Evolutionary conservation across 2,888 invertebrate genomes (phyloP), one percentile per base, ranked within the genome.

Genomic region (Amblyjoppa proteus): DNA sequence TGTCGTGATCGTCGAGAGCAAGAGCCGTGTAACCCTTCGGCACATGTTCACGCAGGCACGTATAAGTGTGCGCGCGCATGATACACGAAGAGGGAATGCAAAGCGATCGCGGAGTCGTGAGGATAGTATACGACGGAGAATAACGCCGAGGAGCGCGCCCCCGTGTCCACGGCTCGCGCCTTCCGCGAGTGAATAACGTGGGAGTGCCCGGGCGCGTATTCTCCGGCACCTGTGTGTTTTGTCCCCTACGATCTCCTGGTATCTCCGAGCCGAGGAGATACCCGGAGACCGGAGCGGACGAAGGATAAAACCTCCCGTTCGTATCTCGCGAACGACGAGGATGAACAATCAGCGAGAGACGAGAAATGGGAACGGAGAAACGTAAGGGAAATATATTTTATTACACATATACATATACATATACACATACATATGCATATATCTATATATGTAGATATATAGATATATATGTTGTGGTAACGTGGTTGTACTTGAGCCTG

Each of bases 181-280:
- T 56, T 75, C 68, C 53, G 53, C 86, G 83, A 84, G 81, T 85
- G 85, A 87, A 87, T 86, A 87, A 86, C 86, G 84, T 83, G 86
- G 86, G 86, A 86, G 86, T 86, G 86, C 86, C 79, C 81, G 64
- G 51, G 69, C 61, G 61, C 83, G 74, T 79, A 83, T 83, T 83
- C 79, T 70, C 79, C 79, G 64, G 79, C 83, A 83, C 83, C 83
- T 83, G 83, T 83, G 79, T 79, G 83, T 83, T 75, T 79, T 58
- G 25, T 58, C 71, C 71, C 28, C 20, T 73, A 20, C 38, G 58
- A 58, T 58, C 58, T 25, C 66, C 68, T 9, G 58, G 25, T 70
- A 66, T 69, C 45, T 31, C 58, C 64, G 51, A 25, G 38, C 58
- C 25, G 28, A 28, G 13, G 58, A 51, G 25, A 61, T 38, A 20